phyloP scores from a whole-genome alignment of 2,888 invertebrate genomes.

The Ormyrus thymus region DNA sequence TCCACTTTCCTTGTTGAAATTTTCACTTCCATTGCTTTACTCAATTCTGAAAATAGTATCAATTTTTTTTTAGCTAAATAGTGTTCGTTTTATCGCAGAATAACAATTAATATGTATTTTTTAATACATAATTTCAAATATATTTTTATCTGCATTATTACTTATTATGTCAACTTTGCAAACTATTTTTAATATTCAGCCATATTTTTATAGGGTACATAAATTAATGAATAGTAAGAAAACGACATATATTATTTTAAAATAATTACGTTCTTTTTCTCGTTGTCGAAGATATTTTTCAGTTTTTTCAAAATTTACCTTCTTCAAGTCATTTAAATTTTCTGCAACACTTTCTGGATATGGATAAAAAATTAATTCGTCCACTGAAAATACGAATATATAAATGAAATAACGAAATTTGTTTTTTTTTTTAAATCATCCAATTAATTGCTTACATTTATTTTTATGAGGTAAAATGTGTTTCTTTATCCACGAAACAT shows the following conservation, averaged over 20 bases:
- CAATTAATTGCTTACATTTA: slow-evolving; percentile 59
- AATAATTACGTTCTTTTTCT: slow-evolving; percentile 55
- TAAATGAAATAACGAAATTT: not conserved
- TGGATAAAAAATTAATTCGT: slow-evolving; percentile 64
- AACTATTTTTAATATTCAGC: no score
- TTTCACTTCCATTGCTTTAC: slow-evolving; percentile 31
- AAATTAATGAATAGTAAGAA: no score
- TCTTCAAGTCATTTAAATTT: slow-evolving; percentile 61
- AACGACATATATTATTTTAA: slow-evolving; percentile 43
- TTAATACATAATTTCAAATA: no score
- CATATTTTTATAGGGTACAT: no score
- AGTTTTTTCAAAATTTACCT: slow-evolving; percentile 59
- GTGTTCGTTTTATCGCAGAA: no score
- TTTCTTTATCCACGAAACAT: slow-evolving; percentile 64
- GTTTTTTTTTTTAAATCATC: not conserved
- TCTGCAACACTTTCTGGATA: slow-evolving; percentile 63
- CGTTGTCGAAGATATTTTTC: slow-evolving; percentile 61
- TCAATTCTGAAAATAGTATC: slow-evolving; percentile 14
- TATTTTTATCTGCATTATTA: no score
- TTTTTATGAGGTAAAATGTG: slow-evolving; percentile 57
- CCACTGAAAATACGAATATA: slow-evolving; percentile 55
- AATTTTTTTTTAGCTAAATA: no score
- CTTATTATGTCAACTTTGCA: no score
- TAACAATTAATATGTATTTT: no score
- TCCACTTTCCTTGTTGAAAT: slow-evolving; percentile 32